phyloP scores from a whole-genome alignment of 2,797 vertebrate species.

The Danio choprae region DNA sequence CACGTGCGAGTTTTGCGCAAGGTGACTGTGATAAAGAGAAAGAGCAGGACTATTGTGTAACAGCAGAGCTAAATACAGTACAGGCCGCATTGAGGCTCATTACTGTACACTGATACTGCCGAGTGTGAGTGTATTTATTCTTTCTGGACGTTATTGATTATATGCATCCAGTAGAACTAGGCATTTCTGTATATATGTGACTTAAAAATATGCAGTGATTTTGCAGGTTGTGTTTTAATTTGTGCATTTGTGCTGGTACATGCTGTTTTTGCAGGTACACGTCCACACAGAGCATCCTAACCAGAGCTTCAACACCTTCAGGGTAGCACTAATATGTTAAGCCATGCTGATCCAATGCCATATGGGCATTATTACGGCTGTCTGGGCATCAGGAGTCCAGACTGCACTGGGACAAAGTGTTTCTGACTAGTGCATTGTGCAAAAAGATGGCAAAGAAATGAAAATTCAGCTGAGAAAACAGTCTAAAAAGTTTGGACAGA shows the following conservation, averaged over 20 bases:
- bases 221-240: not conserved
- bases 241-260: not conserved
- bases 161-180: not conserved
- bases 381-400: conserved; percentile 34
- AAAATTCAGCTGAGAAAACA: not conserved
- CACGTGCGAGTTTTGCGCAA: conserved; percentile 4
- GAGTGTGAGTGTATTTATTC: not conserved
- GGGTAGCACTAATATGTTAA: conserved; percentile 46
- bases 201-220: not conserved
- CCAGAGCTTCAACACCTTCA: conserved; percentile 28
- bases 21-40: conserved; percentile 5
- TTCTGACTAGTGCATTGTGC: conserved; percentile 12
- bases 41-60: not conserved
- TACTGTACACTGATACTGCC: not conserved
- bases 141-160: not conserved
- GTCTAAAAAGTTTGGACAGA: not conserved
- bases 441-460: not conserved
- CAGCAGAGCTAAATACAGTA: conserved; percentile 36
- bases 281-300: not conserved
- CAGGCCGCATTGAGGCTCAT: conserved; percentile 18
- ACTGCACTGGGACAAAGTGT: conserved; percentile 19
- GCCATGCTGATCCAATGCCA: conserved; percentile 51
- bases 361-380: conserved; percentile 48
- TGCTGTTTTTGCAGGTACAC: conserved; percentile 20
- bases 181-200: not conserved